Evolutionary conservation across 1,140 invertebrate genomes (phyloP), one percentile per base, ranked within the genome.

Genomic region (Aphaenogaster floridana): DNA sequence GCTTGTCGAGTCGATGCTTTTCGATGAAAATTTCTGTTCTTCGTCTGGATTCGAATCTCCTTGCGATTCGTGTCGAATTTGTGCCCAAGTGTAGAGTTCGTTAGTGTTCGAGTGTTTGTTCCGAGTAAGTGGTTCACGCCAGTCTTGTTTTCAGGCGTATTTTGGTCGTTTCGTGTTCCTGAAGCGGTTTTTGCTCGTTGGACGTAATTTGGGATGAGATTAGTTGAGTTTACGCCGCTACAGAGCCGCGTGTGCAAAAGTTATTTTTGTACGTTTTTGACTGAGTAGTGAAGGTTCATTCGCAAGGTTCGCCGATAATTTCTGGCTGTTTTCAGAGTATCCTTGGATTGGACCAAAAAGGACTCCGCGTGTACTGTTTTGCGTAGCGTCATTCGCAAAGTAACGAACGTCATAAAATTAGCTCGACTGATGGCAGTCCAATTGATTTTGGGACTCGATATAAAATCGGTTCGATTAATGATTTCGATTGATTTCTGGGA

Each of bases 361-460:
- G 69, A 84, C 80, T 76, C 42, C 69, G 69, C 69, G 42, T 84
- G 80, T 84, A 21, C 48, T 81, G 42, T 74, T 84, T 76, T 84
- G 79, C 50, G 7, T 57, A 84, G 42, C 28, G 69, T 84, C 59
- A 76, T 76, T 39, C 78, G 52, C 42, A 63, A 63, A 42, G 39
- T 15, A 45, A 50, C n/a, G 69, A 74, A 71, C 54, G 45, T 74
- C n/a, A 48, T 17, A 48, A 28, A 83, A 72, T 72, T 74, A 42
- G 17, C 17, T 45, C 66, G 28, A 84, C 17, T 45, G 3, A 36
- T 34, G 34, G 52, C 45, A 21, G 45, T 48, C 11, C 59, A 6
- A 78, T 78, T 76, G 42, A 28, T 21, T 39, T 52, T 39, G 34
- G 17, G 42, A 7, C 7, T 45, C 74, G n/a, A 45, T 45, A 45